Percentiles rank a stretch among this genome's conserved stretches.
Evolutionary conservation across 2,797 vertebrate genomes (phyloP).

Genomic region (Phataginus tricuspis): DNA sequence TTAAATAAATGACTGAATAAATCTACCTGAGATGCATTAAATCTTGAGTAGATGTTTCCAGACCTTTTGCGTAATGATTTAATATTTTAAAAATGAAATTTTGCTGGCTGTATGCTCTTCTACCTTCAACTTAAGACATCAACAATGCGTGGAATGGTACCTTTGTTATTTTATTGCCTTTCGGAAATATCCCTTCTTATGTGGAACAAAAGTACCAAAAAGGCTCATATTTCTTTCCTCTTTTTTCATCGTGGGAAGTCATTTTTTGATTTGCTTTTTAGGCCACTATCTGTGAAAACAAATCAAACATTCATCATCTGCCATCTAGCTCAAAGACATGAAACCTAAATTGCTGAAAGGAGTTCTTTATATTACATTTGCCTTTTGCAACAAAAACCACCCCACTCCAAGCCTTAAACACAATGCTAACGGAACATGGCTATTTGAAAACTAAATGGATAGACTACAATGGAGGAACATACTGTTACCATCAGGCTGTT

Average conservation of each 20-base stretch:
- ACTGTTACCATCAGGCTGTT: conserved; percentile 54
- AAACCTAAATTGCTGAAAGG: conserved; percentile 51
- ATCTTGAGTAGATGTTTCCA: not conserved
- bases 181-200: conserved; percentile 35
- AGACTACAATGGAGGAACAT: conserved; percentile 26
- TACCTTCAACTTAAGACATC: conserved; percentile 34
- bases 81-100: not conserved
- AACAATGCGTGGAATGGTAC: not conserved
- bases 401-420: conserved; percentile 24
- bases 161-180: conserved; percentile 52
- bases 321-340: conserved; percentile 57
- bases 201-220: conserved; percentile 35
- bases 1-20: not conserved
- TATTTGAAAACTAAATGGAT: conserved; percentile 62
- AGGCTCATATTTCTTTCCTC: not conserved
- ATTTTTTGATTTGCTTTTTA: conserved; percentile 67
- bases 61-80: not conserved
- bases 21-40: not conserved
- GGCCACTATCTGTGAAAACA: conserved; percentile 62
- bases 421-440: not conserved
- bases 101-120: not conserved
- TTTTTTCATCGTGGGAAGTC: conserved; percentile 30
- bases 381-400: conserved; percentile 54
- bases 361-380: conserved; percentile 55
- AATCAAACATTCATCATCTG: conserved; percentile 68